Evolutionary conservation across 2,797 vertebrate genomes (phyloP).

Genomic region (Mycteria americana): DNA sequence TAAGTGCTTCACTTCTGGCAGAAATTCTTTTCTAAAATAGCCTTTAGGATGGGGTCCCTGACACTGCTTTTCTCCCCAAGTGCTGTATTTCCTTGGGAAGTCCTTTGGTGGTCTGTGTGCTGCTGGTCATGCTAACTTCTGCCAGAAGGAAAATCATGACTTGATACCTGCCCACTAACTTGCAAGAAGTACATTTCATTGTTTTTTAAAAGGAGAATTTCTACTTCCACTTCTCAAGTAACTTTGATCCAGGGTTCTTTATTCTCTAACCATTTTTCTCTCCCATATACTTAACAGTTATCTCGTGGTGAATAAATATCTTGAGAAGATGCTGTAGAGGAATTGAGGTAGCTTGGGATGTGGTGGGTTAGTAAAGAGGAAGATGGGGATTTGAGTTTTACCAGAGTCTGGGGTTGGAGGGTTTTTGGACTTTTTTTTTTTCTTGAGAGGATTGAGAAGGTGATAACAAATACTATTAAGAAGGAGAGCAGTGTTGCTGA

Average conservation of each 20-base stretch:
- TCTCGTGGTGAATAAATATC: not conserved
- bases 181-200: not conserved
- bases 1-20: not conserved
- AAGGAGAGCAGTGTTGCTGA: not conserved
- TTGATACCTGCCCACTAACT: not conserved
- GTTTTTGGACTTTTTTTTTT: not conserved
- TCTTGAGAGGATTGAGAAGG: not conserved
- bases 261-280: not conserved
- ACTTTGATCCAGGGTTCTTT: not conserved
- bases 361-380: not conserved
- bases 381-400: not conserved
- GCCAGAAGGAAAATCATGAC: not conserved
- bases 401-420: not conserved
- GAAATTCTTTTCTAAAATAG: not conserved
- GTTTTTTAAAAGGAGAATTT: not conserved
- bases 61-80: not conserved
- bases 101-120: not conserved
- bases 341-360: fast-evolving
- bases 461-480: not conserved
- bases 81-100: not conserved
- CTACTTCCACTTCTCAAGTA: not conserved
- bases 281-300: not conserved
- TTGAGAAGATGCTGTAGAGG: not conserved
- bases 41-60: not conserved
- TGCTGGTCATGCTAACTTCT: not conserved